These are phyloP conservation scores for Oncopodura yosiiana DNA, from an alignment of 1,140 invertebrate species.

Conservation along the genomic window DNA sequence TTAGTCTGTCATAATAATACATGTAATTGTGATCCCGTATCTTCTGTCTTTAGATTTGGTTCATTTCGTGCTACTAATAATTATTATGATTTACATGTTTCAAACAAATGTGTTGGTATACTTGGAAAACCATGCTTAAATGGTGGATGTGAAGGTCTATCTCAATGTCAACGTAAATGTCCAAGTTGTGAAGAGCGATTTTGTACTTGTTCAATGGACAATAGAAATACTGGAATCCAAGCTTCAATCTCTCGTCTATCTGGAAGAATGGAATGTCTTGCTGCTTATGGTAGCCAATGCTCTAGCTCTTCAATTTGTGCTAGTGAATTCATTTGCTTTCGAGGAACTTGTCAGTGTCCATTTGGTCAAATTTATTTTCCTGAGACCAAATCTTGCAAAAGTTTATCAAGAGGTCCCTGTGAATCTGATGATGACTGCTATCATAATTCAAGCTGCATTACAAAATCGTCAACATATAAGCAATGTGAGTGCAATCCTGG, in stretches of 20 bases:
- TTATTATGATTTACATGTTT: not conserved
- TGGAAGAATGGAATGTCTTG: too few relatives aligned
- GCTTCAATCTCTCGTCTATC: too few relatives aligned
- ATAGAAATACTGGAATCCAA: too few relatives aligned
- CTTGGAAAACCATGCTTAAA: too few relatives aligned
- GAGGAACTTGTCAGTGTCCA: not conserved
- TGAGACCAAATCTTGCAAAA: not conserved
- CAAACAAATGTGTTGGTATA: not conserved
- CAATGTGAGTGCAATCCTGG: constrained; percentile 1
- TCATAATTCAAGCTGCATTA: not conserved
- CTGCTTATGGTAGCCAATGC: too few relatives aligned
- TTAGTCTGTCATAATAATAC: not conserved
- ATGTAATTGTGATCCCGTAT: not conserved
- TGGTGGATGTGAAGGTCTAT: too few relatives aligned
- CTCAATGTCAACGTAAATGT: too few relatives aligned
- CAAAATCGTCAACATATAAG: not conserved
- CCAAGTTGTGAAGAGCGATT: too few relatives aligned
- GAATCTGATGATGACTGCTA: not conserved
- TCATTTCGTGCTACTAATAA: not conserved
- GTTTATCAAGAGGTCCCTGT: not conserved
- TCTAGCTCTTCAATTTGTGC: not conserved
- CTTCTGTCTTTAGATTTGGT: not conserved
- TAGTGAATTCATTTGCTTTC: not conserved
- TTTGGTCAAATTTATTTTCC: not conserved
- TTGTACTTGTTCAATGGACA: too few relatives aligned